Evolutionary conservation across 2,888 invertebrate genomes (phyloP), one percentile per base, ranked within the genome.

Genomic region (Furcula furcula): DNA sequence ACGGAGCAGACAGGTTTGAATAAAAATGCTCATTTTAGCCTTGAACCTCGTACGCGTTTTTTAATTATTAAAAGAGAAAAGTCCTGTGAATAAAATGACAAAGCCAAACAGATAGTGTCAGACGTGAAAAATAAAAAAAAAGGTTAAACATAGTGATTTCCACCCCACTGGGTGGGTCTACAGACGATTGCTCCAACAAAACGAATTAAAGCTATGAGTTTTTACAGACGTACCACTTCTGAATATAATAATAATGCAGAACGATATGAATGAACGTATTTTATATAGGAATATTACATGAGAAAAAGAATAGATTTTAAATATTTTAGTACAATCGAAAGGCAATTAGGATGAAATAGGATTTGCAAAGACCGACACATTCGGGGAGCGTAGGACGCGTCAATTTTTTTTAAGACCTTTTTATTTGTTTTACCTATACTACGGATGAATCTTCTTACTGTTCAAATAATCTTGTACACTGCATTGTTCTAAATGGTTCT

Each of bases 121-220:
- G 14, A 34, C 16, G n/a, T n/a, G n/a, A 35, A 35, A 39, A 36
- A 37, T 15, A 5, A 36, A 31, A 22, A 26, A 26, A 18, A 34
- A 26, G 32, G 31, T 37, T 37, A 31, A 37, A 49, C 36, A 42
- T 31, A 42, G 30, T 37, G 5, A 33, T 36, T 38, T 47, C 28
- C 14, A 40, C 36, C 34, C 21, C 37, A 44, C 32, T 37, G 33
- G 9, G 11, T 37, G 33, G 9, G 11, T 13, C 13, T 19, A 6
- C 23, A 14, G 29, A 22, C 22, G 29, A 29, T 31, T 37, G 31
- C 34, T 41, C 28, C 2, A 16, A 6, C 26, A 29, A 22, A 35
- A 27, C 2, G 11, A 4, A 7, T n/a, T 26, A 29, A 34, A 29
- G 5, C 22, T 5, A 22, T 12, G 7, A n/a, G 7, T 9, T 28